These are phyloP conservation scores for Triops cancriformis DNA, from an alignment of 1,140 invertebrate species.

Conservation along the genomic window DNA sequence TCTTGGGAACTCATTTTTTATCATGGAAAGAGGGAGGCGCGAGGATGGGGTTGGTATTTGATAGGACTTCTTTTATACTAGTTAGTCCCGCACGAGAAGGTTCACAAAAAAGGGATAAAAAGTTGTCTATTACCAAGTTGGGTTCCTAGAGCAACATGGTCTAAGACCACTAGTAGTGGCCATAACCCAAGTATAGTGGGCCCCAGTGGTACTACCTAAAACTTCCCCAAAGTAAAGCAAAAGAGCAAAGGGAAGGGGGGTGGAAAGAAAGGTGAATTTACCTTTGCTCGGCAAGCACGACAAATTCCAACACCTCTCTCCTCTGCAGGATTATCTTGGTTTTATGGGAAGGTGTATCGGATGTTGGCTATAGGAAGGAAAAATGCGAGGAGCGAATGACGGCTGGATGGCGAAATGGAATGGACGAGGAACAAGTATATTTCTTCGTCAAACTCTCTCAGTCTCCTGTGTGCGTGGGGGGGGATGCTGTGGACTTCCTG, in stretches of 20 bases:
- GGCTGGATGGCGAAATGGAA: too few species aligned
- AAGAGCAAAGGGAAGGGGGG: neutral
- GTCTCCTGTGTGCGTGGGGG: too few species aligned
- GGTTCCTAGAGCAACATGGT: conserved; percentile 5
- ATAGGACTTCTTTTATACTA: conserved; percentile 14
- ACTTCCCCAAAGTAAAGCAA: conserved; percentile 6
- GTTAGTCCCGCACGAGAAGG: conserved; percentile 3
- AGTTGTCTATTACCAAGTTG: conserved; percentile 10
- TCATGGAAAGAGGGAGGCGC: neutral
- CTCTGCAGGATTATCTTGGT: too few species aligned
- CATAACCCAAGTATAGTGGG: conserved; percentile 10
- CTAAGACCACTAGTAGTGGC: neutral
- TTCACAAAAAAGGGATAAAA: conserved; percentile 6
- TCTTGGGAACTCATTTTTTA: neutral
- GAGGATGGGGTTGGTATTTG: conserved; percentile 5
- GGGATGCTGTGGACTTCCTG: too few species aligned
- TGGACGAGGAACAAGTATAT: too few species aligned
- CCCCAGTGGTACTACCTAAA: neutral
- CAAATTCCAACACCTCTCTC: too few species aligned
- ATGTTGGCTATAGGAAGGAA: too few species aligned
- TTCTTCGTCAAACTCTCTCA: too few species aligned
- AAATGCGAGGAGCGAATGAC: too few species aligned
- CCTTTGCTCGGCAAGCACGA: too few species aligned
- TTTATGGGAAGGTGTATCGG: too few species aligned
- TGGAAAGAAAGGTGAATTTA: neutral